Base-by-base conservation (phyloP, 2,888 invertebrate genomes). In the Alentia gelatinosa region DNA sequence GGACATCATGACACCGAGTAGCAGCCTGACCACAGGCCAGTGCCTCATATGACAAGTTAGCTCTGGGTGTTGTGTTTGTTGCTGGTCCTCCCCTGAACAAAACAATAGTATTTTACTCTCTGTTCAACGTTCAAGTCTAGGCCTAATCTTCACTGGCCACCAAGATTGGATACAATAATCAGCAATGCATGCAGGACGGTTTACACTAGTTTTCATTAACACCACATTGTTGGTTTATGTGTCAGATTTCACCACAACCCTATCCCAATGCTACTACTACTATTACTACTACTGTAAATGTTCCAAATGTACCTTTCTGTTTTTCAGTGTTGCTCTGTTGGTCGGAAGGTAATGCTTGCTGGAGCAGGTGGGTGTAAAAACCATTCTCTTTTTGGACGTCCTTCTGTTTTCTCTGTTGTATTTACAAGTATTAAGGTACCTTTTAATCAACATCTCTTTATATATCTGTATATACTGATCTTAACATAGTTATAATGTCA, bases 331-430 rank as follows among this genome's bases (percentile, higher is more conserved):
- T 92, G 47, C 96, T 96, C 92, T 95, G 96, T 92, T 95, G 96
- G 96, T 97, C 97, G 93, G 97, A 97, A 84, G 98, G 99, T 96
- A 99, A 96, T 94, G 99, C 98, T 96, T 99, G 98, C 95, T 98
- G 97, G 97, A 99, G 97, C 94, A 99, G 97, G 96, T 98, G 98
- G 97, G 98, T 97, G 96, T 98, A 99, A 97, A 98, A 98, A 96
- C 98, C 98, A 97, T 99, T 99, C 96, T 98, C 98, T 96, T 98
- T 98, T 93, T 98, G 98, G 94, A 99, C 98, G 96, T 98, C 98
- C 95, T 98, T 97, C 96, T 99, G 99, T 96, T 98, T 98, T 93
- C 98, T 97, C 97, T 98, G 97, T 91, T 95, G 56, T 12, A 56
- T 56, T n/a, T n/a, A n/a, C n/a, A n/a, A n/a, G n/a, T n/a, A n/a